A percentile compares a stretch with the other conserved stretches of the same genome.
These are phyloP conservation scores for Magallana nippona DNA, from an alignment of 2,888 invertebrate species.

Conservation along the genomic window DNA sequence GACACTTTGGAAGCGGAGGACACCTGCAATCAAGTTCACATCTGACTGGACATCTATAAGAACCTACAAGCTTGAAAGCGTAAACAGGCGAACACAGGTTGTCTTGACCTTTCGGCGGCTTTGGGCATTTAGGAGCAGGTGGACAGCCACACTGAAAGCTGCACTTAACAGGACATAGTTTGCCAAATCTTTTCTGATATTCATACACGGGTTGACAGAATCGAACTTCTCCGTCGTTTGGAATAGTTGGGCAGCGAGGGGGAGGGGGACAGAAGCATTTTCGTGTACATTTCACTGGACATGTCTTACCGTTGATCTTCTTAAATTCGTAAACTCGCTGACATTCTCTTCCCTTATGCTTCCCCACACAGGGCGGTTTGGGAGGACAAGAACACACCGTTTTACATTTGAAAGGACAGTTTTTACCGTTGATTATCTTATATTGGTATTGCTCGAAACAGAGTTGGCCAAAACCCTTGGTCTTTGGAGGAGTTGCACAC, in stretches of 20 bases:
- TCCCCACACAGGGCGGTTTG: not conserved
- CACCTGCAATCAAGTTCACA: constrained; percentile 23
- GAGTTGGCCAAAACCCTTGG: not conserved
- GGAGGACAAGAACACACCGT: constrained; percentile 33
- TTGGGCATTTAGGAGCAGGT: constrained; percentile 10
- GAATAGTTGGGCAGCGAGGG: constrained; percentile 20
- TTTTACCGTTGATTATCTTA: constrained; percentile 30
- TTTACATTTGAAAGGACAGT: constrained; percentile 28
- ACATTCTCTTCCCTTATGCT: not conserved
- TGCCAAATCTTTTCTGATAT: constrained; percentile 8
- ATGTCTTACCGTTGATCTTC: constrained; percentile 18
- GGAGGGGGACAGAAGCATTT: constrained; percentile 21
- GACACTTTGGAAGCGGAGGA: constrained; percentile 34
- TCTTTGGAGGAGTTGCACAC: constrained; percentile 9
- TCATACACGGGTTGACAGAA: constrained; percentile 11
- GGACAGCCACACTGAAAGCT: constrained; percentile 11
- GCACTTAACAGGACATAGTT: constrained; percentile 9
- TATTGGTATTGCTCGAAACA: constrained; percentile 28
- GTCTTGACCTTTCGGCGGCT: constrained; percentile 7
- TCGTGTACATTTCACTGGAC: constrained; percentile 26
- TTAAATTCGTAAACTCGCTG: not conserved
- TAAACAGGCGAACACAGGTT: constrained; percentile 1
- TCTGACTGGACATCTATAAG: constrained; percentile 10
- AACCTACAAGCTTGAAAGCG: not conserved
- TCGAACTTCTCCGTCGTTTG: not conserved